Evolutionary conservation across 1,140 invertebrate genomes (phyloP), one percentile per base, ranked within the genome.

Genomic region (Wasmannia auropunctata): DNA sequence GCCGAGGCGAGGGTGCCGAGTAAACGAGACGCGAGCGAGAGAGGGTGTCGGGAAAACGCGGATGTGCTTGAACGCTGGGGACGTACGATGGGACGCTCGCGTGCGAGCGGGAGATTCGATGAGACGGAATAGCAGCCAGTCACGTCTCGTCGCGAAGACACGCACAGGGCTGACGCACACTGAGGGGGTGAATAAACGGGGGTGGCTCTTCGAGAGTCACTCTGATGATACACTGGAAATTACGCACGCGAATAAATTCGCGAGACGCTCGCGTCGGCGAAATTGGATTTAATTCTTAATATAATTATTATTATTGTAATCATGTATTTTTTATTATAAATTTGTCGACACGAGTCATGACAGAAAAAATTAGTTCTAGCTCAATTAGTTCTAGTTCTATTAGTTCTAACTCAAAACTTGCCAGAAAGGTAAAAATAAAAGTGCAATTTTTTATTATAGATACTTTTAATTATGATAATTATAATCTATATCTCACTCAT

Each of bases 131-230:
- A 62, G 88, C 86, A 91, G 40, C 69, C 40, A 84, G 86, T 87
- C 87, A 91, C 86, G 90, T 77, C 80, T 91, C 54, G 86, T 14
- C 60, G 76, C 46, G 63, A 88, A 83, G 56, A 86, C 67, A 63
- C 31, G 28, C 56, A 56, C 75, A 85, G 63, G 77, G 62, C 34
- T 89, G 85, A 90, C 88, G 74, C 86, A 85, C 31, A 62, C 67
- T 28, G 19, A 16, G n/a, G n/a, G 56, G 63, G 74, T 88, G 87
- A 91, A 84, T 88, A 90, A 90, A 88, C 86, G 62, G 80, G 74
- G 69, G 25, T 70, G 14, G 28, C 10, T n/a, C n/a, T 54, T 8
- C n/a, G 63, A 72, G 4, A 88, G 25, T 75, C 83, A 22, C 40
- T 11, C 49, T 63, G 31, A 72, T 77, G 69, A 79, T 67, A 88